Conservation (phyloP, 92 coral and sea anemone species). For the Zoanthus gigantus region DNA sequence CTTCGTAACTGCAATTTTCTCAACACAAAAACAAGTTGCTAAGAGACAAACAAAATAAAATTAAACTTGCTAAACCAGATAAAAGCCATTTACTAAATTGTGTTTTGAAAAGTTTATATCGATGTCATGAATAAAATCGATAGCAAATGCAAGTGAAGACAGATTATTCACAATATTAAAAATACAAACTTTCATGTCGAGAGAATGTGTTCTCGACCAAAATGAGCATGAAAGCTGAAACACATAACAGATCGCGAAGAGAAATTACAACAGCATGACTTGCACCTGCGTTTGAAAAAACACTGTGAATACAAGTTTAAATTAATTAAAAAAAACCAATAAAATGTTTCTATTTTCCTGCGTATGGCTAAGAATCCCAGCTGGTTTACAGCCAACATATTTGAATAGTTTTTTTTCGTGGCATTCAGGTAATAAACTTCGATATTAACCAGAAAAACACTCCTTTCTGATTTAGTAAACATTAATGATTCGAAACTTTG, state of each 20-base stretch:
- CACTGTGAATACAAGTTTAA: neutral
- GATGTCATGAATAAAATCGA: neutral
- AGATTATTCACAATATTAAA: neutral
- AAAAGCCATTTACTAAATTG: neutral
- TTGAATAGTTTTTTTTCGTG: neutral
- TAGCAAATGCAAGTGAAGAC: neutral
- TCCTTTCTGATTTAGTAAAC: neutral
- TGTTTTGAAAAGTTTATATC: neutral
- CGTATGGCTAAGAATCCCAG: conserved; percentile 1
- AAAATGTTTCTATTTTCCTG: neutral
- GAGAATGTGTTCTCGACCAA: neutral
- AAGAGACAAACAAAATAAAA: neutral
- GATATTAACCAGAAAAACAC: neutral
- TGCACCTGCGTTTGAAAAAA: conserved; percentile 9
- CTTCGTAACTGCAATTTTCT: conserved; percentile 5
- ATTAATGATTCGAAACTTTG: neutral
- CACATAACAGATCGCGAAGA: neutral
- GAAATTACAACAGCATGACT: neutral
- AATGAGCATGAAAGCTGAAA: neutral
- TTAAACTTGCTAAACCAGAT: neutral
- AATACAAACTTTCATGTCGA: neutral
- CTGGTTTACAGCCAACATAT: neutral
- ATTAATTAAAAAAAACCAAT: neutral
- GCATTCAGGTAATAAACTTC: neutral
- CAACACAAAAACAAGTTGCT: conserved; percentile 1